Evolutionary conservation across 2,888 invertebrate genomes (phyloP).

Genomic region (Acanthacorydalis orientalis): DNA sequence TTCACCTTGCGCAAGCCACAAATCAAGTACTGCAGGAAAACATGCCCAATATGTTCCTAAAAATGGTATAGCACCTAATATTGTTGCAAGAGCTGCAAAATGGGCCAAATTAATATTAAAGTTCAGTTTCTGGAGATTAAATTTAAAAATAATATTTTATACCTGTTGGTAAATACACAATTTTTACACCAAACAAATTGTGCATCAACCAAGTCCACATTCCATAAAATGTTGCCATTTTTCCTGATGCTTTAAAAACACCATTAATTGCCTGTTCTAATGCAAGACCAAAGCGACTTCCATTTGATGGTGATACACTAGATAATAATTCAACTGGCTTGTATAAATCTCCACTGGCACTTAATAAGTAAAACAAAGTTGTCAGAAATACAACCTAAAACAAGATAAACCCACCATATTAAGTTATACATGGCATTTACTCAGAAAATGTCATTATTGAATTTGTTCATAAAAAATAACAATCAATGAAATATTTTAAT

Average conservation of each 20-base stretch:
- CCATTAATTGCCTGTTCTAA: slow-evolving; percentile 80
- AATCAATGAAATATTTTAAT: slow-evolving; percentile 4
- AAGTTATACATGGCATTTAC: neutral
- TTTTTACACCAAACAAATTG: slow-evolving; percentile 82
- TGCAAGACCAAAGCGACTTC: slow-evolving; percentile 61
- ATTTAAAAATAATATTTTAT: neutral
- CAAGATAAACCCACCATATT: neutral
- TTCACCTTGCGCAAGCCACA: slow-evolving; percentile 84
- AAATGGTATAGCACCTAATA: slow-evolving; percentile 91
- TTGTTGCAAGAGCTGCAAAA: slow-evolving; percentile 64
- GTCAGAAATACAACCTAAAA: slow-evolving; percentile 89
- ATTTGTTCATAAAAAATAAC: neutral
- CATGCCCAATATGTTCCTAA: slow-evolving; percentile 93
- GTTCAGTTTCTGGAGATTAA: neutral
- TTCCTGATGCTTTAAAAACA: slow-evolving; percentile 90
- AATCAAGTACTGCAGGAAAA: slow-evolving; percentile 82
- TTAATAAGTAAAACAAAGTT: slow-evolving; percentile 86
- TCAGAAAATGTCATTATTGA: slow-evolving; percentile 3
- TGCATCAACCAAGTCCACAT: slow-evolving; percentile 97
- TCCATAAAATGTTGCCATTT: slow-evolving; percentile 94
- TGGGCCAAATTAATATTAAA: slow-evolving; percentile 3
- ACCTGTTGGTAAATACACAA: slow-evolving; percentile 90
- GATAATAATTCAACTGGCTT: slow-evolving; percentile 85
- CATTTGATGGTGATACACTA: slow-evolving; percentile 62
- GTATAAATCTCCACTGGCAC: slow-evolving; percentile 70